Percentiles rank a stretch among this genome's conserved stretches.
phyloP scores from a whole-genome alignment of 2,113 vertebrate genomes.

The Sinocyclocheilus maitianheensis region DNA sequence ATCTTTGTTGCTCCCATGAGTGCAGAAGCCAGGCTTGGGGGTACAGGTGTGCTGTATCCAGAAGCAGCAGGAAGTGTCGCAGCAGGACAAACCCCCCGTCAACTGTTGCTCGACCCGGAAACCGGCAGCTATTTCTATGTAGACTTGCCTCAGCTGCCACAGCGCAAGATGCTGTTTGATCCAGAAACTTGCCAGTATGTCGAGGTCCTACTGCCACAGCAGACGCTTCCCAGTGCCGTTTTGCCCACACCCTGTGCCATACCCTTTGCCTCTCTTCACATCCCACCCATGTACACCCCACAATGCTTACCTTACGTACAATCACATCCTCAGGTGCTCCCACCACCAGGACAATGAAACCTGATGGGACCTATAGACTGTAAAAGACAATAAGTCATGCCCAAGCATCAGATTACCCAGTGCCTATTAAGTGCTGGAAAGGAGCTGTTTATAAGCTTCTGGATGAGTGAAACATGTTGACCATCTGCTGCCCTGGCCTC shows the following conservation, averaged over 20 bases:
- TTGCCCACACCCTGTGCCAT: constrained; percentile 70
- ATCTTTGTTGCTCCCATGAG: constrained; percentile 47
- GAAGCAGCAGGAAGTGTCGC: constrained; percentile 33
- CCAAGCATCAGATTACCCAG: constrained; percentile 6
- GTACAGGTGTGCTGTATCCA: constrained; percentile 28
- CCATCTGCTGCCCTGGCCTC: background rate
- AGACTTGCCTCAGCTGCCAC: constrained; percentile 73
- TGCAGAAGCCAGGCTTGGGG: constrained; percentile 43
- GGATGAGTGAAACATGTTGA: constrained; percentile 31
- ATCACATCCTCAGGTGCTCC: constrained; percentile 49
- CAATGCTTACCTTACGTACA: constrained; percentile 55
- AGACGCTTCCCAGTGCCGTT: constrained; percentile 53
- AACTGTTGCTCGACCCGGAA: constrained; percentile 79
- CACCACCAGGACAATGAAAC: constrained; percentile 52
- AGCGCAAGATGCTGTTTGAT: constrained; percentile 83
- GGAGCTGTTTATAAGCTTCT: constrained; percentile 37
- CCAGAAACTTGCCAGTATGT: constrained; percentile 87
- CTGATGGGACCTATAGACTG: background rate
- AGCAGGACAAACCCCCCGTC: constrained; percentile 55
- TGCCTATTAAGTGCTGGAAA: constrained; percentile 13
- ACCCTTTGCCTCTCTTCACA: constrained; percentile 53
- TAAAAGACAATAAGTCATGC: constrained; percentile 12
- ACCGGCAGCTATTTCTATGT: constrained; percentile 80
- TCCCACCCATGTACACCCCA: constrained; percentile 66
- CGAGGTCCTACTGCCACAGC: constrained; percentile 80